These are phyloP conservation scores for Andrena chrysosceles DNA, from an alignment of 2,888 invertebrate species.

Conservation along the genomic window DNA sequence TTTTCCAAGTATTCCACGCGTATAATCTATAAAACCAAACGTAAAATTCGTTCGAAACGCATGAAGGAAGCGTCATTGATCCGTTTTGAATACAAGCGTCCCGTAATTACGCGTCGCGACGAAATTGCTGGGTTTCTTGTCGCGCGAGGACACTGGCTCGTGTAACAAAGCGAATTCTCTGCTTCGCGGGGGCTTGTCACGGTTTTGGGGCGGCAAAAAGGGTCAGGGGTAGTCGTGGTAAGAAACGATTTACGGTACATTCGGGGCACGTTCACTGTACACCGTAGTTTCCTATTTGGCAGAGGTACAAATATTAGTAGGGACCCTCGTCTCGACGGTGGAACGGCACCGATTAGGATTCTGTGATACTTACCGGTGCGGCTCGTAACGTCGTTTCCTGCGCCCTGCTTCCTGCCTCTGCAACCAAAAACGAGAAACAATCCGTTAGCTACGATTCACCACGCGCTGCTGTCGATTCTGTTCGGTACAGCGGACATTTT, in stretches of 20 bases:
- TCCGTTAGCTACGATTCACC: constrained; percentile 7
- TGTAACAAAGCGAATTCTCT: background rate
- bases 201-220: background rate
- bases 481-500: background rate
- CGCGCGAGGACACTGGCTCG: background rate
- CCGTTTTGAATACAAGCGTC: background rate
- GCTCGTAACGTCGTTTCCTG: constrained; percentile 41
- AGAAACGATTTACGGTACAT: constrained; percentile 36
- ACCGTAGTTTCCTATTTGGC: constrained; percentile 6
- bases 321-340: background rate
- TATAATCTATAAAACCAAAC: no score
- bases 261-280: constrained; percentile 16
- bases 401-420: constrained; percentile 60
- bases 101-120: background rate
- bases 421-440: constrained; percentile 54
- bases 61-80: background rate
- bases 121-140: constrained; percentile 13
- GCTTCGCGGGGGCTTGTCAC: background rate
- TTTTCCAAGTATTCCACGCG: no score
- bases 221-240: background rate
- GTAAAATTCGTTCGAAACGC: background rate
- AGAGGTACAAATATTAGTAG: constrained; percentile 5
- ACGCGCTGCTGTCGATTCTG: background rate
- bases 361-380: constrained; percentile 54
- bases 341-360: constrained; percentile 14